Evolutionary conservation across 1,140 invertebrate genomes (phyloP), one percentile per base, ranked within the genome.

Genomic region (Aleiodes sp.): DNA sequence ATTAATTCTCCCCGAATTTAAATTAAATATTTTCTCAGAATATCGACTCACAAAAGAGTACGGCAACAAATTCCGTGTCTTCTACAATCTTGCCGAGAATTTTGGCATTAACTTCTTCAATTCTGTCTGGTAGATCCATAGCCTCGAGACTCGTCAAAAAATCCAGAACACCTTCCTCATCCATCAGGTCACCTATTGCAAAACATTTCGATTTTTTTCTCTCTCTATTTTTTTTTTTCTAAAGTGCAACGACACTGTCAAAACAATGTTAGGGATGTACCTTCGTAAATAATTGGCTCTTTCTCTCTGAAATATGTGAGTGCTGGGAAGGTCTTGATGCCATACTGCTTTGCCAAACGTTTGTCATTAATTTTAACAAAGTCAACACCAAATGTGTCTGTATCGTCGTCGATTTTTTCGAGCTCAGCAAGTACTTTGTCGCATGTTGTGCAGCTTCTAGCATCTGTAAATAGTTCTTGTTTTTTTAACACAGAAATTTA

Each of bases 311-410:
- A 97, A 83, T 97, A 97, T 74, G 95, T 96, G 85, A 98, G 94
- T 65, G 95, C 94, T 69, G 96, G 96, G 82, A 97, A 97, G 84
- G 90, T 95, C 84, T 93, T 95, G 84, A 97, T 95, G 76, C 95
- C 95, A 91, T 96, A 96, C 77, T 96, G 94, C 83, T 97, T 97
- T 61, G 96, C 96, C 77, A 96, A 88, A 87, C 95, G 90, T 89
- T 97, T 96, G 87, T 98, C 96, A 88, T 96, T 96, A 82, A 96
- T 96, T 87, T 97, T 97, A 69, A 97, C 94, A 87, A 97, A 96
- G 85, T 96, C 94, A 73, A 98, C 94, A 75, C 95, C 95, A 85
- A 97, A 96, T 35, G 93, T 92, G 86, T 96, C 95, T 61, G 94
- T 96, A 85, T 97, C 95, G 86, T 96, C 95, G 88, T 97, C 95